Evolutionary conservation across 2,797 vertebrate genomes (phyloP).

Genomic region (Mallotus villosus): DNA sequence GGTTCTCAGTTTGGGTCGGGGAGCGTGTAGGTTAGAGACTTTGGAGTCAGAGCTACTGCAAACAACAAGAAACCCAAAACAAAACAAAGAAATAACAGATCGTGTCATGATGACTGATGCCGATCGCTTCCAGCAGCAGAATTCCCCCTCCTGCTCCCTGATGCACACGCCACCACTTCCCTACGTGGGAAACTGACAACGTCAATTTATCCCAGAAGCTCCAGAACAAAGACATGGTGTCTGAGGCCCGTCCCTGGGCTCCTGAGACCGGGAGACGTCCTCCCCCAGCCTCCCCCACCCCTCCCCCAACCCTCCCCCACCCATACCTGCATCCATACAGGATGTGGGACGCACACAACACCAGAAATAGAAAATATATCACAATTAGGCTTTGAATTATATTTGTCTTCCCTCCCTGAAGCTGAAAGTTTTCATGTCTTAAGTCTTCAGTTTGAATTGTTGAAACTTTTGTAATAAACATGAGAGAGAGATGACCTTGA

Average conservation of each 20-base stretch:
- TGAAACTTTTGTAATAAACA: conserved; percentile 3
- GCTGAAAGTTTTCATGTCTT: conserved; percentile 61
- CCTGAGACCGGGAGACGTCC: conserved; percentile 70
- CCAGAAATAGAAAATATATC: conserved; percentile 75
- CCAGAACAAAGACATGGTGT: conserved; percentile 75
- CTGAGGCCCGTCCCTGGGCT: conserved; percentile 68
- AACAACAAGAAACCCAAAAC: conserved; percentile 23
- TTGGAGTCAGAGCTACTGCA: neutral
- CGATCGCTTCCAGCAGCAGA: conserved; percentile 62
- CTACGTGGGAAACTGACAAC: conserved; percentile 76
- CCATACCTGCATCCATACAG: conserved; percentile 76
- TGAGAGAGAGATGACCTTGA: neutral
- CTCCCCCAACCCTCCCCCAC: conserved; percentile 67
- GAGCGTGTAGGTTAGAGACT: too few relatives aligned
- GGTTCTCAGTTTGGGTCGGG: conserved; percentile 65
- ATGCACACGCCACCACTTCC: conserved; percentile 69
- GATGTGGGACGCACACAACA: conserved; percentile 75
- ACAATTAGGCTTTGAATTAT: conserved; percentile 59
- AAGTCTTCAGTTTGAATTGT: neutral
- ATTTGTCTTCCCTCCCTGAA: conserved; percentile 55
- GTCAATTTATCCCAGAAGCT: conserved; percentile 80
- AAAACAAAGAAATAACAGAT: conserved; percentile 45
- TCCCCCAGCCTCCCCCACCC: conserved; percentile 63
- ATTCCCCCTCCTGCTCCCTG: conserved; percentile 70
- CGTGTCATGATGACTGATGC: conserved; percentile 74